Base-by-base conservation (phyloP, 2,113 vertebrate genomes). In the Embiotoca jacksoni region DNA sequence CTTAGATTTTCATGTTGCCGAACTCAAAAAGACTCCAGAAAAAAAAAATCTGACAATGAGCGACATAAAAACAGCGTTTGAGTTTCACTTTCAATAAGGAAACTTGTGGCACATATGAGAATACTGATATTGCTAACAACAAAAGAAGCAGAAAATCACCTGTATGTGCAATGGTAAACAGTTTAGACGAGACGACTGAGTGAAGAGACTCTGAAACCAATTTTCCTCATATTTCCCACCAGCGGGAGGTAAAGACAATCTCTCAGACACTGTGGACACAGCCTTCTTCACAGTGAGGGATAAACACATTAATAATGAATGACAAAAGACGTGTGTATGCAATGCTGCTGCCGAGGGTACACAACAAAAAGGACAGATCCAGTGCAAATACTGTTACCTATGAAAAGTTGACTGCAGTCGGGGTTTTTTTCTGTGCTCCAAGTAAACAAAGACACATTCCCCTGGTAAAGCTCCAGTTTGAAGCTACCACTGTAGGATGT, bases 281-380 rank as follows among this genome's bases (percentile, higher is more conserved):
- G 57, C 67, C 81, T 72, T 80, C 57, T 67, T 86, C 86, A 60
- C 78, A 85, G 80, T 67, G 52, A 74, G 68, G 41, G 49, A 73
- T 62, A 69, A 88, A 89, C 75, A 85, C 69, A 83, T 90, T 69
- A 73, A 88, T 83, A 78, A 58, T 84, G 83, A 77, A 88, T 59
- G 70, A 72, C 66, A 56, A 35, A 44, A 80, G 80, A 81, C 55
- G 68, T 71, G 73, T 72, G 55, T 61, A 49, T 79, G 58, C 36
- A 65, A 58, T 71, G 56, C 68, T 63, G 70, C 77, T 61, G 62
- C 37, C 64, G 70, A 78, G 7, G 14, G 44, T 65, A 44, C 50
- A 14, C 47, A 72, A 49, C 30, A 66, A 39, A 63, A 64, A 79
- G 62, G 56, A 62, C 65, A 32, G 32, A 70, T 74, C 50, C 3